Evolutionary conservation across 37 sponge, comb jelly and placozoan genomes (phyloP).

Genomic region (Cladorhizidae sp.): DNA sequence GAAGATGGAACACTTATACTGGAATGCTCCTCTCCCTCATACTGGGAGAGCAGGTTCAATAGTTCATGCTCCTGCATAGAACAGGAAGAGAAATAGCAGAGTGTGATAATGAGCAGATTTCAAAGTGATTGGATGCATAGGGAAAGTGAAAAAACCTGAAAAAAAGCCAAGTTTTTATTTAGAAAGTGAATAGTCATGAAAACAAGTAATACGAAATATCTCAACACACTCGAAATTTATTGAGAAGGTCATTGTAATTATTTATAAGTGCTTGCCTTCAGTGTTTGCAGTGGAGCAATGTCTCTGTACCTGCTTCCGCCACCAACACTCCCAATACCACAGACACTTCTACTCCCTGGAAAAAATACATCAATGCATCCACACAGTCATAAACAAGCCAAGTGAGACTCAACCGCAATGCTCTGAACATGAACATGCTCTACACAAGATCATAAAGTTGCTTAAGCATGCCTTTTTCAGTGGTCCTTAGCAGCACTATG

Average conservation of each 20-base stretch:
- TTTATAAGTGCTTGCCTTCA: slow-evolving; percentile 11
- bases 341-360: background rate
- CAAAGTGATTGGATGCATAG: too few species aligned
- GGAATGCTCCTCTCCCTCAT: slow-evolving; percentile 59
- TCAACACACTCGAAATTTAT: background rate
- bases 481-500: too few species aligned
- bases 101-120: too few species aligned
- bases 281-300: slow-evolving; percentile 5
- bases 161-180: background rate
- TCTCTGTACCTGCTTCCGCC: background rate
- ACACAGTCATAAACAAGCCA: too few species aligned
- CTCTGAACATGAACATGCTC: too few species aligned
- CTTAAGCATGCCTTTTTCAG: too few species aligned
- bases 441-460: too few species aligned
- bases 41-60: slow-evolving; percentile 77
- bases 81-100: too few species aligned
- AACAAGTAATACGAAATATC: background rate
- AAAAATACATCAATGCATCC: too few species aligned
- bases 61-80: slow-evolving; percentile 75
- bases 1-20: background rate
- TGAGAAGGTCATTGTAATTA: too few species aligned
- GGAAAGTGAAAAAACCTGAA: too few species aligned
- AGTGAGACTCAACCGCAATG: too few species aligned
- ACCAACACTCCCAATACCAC: background rate
- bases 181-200: background rate